Conservation (phyloP, 2,113 vertebrate genomes). For the Syngnathus floridae region DNA sequence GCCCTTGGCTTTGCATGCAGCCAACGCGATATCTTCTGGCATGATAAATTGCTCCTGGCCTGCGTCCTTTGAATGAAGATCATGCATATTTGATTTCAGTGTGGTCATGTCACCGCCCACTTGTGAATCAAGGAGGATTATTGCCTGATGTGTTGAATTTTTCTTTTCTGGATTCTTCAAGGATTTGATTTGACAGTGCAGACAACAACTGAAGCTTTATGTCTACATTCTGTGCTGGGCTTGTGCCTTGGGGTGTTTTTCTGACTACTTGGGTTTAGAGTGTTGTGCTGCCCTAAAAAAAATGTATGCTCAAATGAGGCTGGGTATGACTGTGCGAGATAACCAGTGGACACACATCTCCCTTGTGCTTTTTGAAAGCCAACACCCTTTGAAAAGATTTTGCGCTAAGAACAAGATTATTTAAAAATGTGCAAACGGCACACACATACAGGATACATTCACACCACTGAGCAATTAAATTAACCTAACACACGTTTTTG, state of each 20-base stretch:
- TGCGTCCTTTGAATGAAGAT: conserved; percentile 17
- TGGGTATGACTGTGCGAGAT: background rate
- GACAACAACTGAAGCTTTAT: background rate
- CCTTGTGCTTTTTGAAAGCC: background rate
- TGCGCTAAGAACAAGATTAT: no score
- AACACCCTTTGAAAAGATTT: background rate
- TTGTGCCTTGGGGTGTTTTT: conserved; percentile 19
- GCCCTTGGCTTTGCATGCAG: conserved; percentile 4
- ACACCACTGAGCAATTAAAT: no score
- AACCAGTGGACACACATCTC: background rate
- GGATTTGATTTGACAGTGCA: background rate
- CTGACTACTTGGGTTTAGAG: conserved; percentile 1
- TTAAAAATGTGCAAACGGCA: no score
- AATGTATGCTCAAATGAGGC: background rate
- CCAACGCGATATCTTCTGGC: conserved; percentile 4
- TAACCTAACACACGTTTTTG: no score
- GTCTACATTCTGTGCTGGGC: conserved; percentile 11
- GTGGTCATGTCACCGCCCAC: conserved; percentile 1
- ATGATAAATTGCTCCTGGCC: conserved; percentile 3
- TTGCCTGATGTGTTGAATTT: conserved; percentile 6
- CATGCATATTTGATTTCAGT: conserved; percentile 7
- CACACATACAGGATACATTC: no score
- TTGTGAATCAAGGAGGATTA: conserved; percentile 1
- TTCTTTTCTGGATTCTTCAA: conserved; percentile 2
- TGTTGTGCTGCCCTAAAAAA: background rate